Base-by-base conservation (phyloP, 2,888 invertebrate genomes). In the Oasisia sp. region DNA sequence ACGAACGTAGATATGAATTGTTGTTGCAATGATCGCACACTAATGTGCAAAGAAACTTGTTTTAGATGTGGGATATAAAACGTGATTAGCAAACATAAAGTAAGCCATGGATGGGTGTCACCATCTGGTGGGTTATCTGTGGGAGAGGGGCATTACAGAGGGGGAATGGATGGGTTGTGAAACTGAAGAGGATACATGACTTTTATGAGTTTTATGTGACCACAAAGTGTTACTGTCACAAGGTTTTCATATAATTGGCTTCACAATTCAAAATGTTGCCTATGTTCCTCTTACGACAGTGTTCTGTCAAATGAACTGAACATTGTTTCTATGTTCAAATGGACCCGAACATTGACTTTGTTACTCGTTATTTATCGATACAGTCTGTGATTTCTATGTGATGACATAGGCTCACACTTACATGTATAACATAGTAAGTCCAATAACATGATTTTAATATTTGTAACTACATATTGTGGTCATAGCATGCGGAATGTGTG, bases 331-430 rank as follows among this genome's bases (percentile, higher is more conserved):
- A 5, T 74, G 9, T 50, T 50, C 50, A 50, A 50, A 50, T 50
- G 50, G 27, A 74, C 14, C n/a, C 27, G 5, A 74, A 74, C n/a
- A 74, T 74, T 74, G 27, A 74, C 74, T 74, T n/a, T 74, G 74
- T 74, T 74, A 50, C 50, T 14, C 9, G 50, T 50, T 50, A 50
- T 50, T 50, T 50, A 50, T 50, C 9, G 50, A 74, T 19, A 27
- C 74, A 74, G 74, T 19, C 74, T 74, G 74, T 74, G 74, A 74
- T 74, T 74, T 74, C 74, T 74, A 74, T 27, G 74, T 74, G 74
- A 7, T 74, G 27, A 74, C 74, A 19, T 74, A 74, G 74, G 14
- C 74, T 74, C 27, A n/a, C 74, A 74, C n/a, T 74, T 74, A 19
- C 27, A 27, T n/a, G n/a, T 74, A 74, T 7, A 7, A 19, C 27